Conservation (phyloP, 2,797 vertebrate genomes). For the Dermochelys coriacea region DNA sequence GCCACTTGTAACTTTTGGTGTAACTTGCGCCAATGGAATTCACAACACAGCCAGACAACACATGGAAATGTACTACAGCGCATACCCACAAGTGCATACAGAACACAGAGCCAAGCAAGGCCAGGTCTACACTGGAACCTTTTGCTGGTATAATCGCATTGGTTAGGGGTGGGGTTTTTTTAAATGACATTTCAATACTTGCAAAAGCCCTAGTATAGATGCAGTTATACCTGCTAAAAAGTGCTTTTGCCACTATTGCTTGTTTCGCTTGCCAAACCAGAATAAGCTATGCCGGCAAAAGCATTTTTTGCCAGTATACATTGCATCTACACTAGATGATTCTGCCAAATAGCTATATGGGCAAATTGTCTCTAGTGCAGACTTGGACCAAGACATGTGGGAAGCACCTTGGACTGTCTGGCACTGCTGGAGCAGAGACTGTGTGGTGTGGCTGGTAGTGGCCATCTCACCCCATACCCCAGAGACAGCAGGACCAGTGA, state of each 20-base stretch:
- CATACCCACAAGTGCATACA: neutral
- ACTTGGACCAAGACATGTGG: no score
- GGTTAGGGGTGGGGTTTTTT: neutral
- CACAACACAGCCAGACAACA: neutral
- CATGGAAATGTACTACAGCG: neutral
- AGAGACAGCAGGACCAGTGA: neutral
- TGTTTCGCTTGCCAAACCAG: no score
- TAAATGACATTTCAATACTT: neutral
- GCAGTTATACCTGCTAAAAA: neutral
- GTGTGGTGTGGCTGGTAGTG: neutral
- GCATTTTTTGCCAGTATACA: no score
- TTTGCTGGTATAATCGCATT: neutral
- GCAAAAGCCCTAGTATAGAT: neutral
- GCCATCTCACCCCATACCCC: neutral
- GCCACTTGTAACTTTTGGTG: neutral
- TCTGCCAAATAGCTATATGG: no score
- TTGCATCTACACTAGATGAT: no score
- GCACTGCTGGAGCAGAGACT: neutral
- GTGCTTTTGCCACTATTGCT: no score
- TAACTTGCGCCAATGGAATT: neutral
- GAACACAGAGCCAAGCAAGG: neutral
- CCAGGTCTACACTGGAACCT: neutral
- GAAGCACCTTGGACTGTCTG: no score
- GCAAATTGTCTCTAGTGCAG: no score
- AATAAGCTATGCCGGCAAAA: no score